Base-by-base conservation (phyloP, 2,888 invertebrate species). In the Caenorhabditis wallacei region DNA sequence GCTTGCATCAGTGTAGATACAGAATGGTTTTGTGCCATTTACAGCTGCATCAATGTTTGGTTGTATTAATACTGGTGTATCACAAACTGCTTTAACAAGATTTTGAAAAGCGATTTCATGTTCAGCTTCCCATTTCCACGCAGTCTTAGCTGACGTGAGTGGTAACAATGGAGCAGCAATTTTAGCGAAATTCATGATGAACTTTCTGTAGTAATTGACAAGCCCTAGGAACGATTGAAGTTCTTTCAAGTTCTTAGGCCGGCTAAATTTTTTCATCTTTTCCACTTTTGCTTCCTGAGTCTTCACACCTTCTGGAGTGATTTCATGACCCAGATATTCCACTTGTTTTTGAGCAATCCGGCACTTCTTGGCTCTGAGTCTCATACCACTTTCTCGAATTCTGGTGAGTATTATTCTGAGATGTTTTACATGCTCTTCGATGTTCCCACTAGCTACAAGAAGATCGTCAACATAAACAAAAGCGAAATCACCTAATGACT, bases 391-490 rank as follows among this genome's bases (percentile, higher is more conserved):
- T 5, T 35, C 24, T n/a, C 71, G 30, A 2, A 71, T 59, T 40
- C 61, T 37, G n/a, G 10, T 18, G 2, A 88, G 54, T 4, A 87
- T 81, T 7, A 87, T 5, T 20, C 80, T 72, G 3, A 30, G 8
- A 30, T 30, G 4, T 11, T 43, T 16, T n/a, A 46, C 5, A 26
- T 88, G 88, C 18, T 84, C 70, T 10, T 82, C 80, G 16, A 40
- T 51, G 0, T 79, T 68, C 13, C 74, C 57, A 7, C 80, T 84
- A 5, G 79, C 84, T 5, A 88, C 70, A 16, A 89, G 18, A 3
- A 89, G 51, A 51, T 90, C 89, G 53, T 90, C 88, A 1, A 90
- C 40, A 66, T 89, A 89, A 16, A 84, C 74, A 18, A 46, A 74
- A 0, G 79, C 80, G n/a, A 54, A 66, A 22, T 70, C 37, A n/a